A percentile compares a stretch with the other conserved stretches of the same genome.
phyloP scores from a whole-genome alignment of 2,797 vertebrate genomes.

The Ctenopoma kingsleyae region DNA sequence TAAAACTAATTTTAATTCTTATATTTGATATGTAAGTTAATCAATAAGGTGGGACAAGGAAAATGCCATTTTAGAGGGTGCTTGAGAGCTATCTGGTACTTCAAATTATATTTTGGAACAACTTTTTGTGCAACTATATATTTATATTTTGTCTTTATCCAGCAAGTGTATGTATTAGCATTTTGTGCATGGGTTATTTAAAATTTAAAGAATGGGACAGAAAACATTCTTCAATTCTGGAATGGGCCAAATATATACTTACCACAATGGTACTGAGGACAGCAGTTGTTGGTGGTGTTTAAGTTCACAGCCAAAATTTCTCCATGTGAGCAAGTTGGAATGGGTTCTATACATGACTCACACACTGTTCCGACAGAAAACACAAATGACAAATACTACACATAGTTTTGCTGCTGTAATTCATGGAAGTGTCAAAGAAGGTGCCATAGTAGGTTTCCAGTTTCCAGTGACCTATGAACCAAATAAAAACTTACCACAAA shows the following conservation, averaged over 20 bases:
- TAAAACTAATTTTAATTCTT: too few relatives aligned
- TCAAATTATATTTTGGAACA: too few relatives aligned
- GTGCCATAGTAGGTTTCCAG: neutral
- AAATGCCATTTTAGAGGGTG: too few relatives aligned
- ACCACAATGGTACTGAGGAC: conserved; percentile 95
- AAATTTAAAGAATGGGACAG: too few relatives aligned
- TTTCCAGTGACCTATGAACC: conserved; percentile 3
- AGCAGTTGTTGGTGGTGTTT: conserved; percentile 91
- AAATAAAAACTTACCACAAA: conserved; percentile 88
- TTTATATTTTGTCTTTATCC: too few relatives aligned
- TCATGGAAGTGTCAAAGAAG: conserved; percentile 10
- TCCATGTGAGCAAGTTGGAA: conserved; percentile 89
- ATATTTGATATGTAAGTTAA: too few relatives aligned
- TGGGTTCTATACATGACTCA: conserved; percentile 91
- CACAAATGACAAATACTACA: conserved; percentile 24
- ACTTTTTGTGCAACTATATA: too few relatives aligned
- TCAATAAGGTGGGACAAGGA: too few relatives aligned
- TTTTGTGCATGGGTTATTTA: too few relatives aligned
- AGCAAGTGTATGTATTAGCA: too few relatives aligned
- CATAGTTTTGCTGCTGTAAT: conserved; percentile 30
- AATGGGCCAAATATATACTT: conserved; percentile 46
- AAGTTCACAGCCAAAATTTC: conserved; percentile 94
- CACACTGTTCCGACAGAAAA: conserved; percentile 87
- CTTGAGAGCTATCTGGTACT: too few relatives aligned
- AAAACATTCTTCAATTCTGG: too few relatives aligned